phyloP scores from a whole-genome alignment of 2,888 invertebrate species.

The Hoplodrina blanda region DNA sequence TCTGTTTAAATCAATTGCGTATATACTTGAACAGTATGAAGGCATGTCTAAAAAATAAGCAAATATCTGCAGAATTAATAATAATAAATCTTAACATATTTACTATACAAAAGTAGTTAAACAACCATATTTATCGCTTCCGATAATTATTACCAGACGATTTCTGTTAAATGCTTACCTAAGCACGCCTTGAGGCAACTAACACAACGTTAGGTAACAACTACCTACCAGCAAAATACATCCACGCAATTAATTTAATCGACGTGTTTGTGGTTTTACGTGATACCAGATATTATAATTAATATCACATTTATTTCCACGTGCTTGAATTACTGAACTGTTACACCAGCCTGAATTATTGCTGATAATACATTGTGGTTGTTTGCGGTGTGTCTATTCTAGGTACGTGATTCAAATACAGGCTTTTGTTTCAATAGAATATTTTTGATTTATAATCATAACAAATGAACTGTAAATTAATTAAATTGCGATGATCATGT shows the following conservation, averaged over 20 bases:
- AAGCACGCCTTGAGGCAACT: background rate
- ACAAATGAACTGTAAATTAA: slow-evolving; percentile 1
- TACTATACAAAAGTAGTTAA: no score
- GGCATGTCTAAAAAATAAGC: no score
- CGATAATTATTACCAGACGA: background rate
- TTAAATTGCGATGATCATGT: background rate
- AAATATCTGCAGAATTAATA: no score
- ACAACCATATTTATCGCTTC: background rate
- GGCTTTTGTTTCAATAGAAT: slow-evolving; percentile 26
- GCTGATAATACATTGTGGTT: slow-evolving; percentile 52
- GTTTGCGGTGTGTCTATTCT: slow-evolving; percentile 32
- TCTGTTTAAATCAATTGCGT: no score
- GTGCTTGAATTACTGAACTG: slow-evolving; percentile 57
- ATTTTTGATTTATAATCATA: slow-evolving; percentile 29
- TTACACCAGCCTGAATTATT: slow-evolving; percentile 52
- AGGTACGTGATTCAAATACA: slow-evolving; percentile 19
- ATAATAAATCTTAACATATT: no score
- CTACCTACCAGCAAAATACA: slow-evolving; percentile 6
- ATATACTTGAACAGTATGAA: no score
- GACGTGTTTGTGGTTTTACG: slow-evolving; percentile 56
- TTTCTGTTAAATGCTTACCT: background rate
- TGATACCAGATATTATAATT: slow-evolving; percentile 57
- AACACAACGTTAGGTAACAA: background rate
- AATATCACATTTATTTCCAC: slow-evolving; percentile 55
- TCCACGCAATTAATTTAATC: slow-evolving; percentile 53